Conservation (phyloP, 1,140 invertebrate species). For the Pseudomyrmex sp. region DNA sequence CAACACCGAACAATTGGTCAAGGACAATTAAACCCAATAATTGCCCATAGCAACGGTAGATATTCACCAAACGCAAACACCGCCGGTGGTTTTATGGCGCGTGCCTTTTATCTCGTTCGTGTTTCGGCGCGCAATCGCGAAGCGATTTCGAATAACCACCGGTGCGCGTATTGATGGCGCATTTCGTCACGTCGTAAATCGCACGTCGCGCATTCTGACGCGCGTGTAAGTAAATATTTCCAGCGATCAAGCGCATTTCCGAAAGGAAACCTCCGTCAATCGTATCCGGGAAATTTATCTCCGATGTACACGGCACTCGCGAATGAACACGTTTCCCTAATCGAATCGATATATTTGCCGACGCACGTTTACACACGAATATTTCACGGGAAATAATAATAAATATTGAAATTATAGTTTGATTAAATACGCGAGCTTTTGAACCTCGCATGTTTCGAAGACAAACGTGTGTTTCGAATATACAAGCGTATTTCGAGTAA, state of each 20-base stretch:
- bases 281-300: constrained; percentile 28
- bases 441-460: too few relatives aligned
- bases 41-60: constrained; percentile 44
- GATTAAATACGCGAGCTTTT: too few relatives aligned
- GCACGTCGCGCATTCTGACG: constrained; percentile 34
- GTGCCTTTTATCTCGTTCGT: constrained; percentile 39
- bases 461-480: too few relatives aligned
- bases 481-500: too few relatives aligned
- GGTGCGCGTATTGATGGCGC: constrained; percentile 9
- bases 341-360: neutral
- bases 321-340: constrained; percentile 19
- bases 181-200: constrained; percentile 49
- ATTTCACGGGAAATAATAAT: too few relatives aligned
- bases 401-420: too few relatives aligned
- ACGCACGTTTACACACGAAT: neutral
- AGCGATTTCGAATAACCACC: constrained; percentile 18
- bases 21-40: constrained; percentile 49
- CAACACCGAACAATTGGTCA: constrained; percentile 41
- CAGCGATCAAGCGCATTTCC: constrained; percentile 8
- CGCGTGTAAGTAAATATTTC: constrained; percentile 40
- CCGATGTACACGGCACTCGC: neutral
- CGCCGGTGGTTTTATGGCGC: constrained; percentile 27
- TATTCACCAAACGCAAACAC: constrained; percentile 23
- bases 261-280: constrained; percentile 19
- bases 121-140: constrained; percentile 20